Conservation (phyloP, 2,888 invertebrate species). For the Rhagonycha fulva region DNA sequence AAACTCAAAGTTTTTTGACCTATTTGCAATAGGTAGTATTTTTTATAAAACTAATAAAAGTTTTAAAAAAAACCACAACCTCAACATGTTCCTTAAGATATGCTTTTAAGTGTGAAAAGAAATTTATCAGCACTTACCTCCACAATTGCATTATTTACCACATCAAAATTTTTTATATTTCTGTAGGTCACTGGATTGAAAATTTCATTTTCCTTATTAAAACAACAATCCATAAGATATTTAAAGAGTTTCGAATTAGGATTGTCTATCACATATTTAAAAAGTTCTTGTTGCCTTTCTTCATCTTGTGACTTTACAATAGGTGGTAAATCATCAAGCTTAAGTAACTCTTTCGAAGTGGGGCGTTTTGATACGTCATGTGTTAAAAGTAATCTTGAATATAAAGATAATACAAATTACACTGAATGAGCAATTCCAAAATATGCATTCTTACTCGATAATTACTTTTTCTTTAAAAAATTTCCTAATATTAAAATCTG, state of each 20-base stretch:
- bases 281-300: slow-evolving; percentile 79
- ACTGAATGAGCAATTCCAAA: neutral
- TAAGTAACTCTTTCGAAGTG: slow-evolving; percentile 79
- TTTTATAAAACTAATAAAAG: too few species aligned
- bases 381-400: slow-evolving; percentile 72
- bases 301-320: slow-evolving; percentile 85
- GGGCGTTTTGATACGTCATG: slow-evolving; percentile 86
- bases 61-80: too few species aligned
- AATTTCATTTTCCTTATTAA: slow-evolving; percentile 54
- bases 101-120: slow-evolving; percentile 37
- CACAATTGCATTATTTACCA: slow-evolving; percentile 52
- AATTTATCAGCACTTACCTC: slow-evolving; percentile 46
- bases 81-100: slow-evolving; percentile 51
- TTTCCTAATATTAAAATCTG: slow-evolving; percentile 63
- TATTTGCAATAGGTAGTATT: too few species aligned
- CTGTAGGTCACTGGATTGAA: slow-evolving; percentile 77
- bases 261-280: slow-evolving; percentile 75
- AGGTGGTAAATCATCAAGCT: slow-evolving; percentile 78
- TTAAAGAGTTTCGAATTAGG: slow-evolving; percentile 80
- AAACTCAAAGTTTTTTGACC: too few species aligned
- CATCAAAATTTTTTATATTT: slow-evolving; percentile 66
- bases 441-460: slow-evolving; percentile 59
- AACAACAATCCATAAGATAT: slow-evolving; percentile 66
- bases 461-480: slow-evolving; percentile 65
- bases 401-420: neutral